Percentiles rank a stretch among this genome's conserved stretches.
Evolutionary conservation across 2,888 invertebrate species (phyloP).

Genomic region (Lepetodrilus schrolli): DNA sequence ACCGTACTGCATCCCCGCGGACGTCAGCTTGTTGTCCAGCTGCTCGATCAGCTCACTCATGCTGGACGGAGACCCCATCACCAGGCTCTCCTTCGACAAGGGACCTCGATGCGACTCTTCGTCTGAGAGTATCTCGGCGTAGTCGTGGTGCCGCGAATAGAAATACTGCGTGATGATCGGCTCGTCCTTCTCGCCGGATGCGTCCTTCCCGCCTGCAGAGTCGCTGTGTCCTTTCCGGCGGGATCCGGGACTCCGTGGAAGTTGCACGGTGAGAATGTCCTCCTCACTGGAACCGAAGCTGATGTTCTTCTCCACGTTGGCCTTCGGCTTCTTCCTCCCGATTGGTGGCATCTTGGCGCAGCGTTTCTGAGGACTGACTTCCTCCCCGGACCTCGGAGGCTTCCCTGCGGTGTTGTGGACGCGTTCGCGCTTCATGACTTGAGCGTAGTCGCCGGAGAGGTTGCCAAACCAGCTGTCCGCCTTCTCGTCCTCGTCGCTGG

Average conservation of each 20-base stretch:
- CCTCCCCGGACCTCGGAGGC: conserved; percentile 40
- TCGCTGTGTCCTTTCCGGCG: conserved; percentile 41
- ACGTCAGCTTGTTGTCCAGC: conserved; percentile 40
- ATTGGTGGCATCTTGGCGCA: conserved; percentile 56
- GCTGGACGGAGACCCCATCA: conserved; percentile 40
- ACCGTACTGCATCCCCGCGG: conserved; percentile 25
- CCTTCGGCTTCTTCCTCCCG: conserved; percentile 54
- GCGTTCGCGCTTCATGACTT: neutral
- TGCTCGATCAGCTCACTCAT: conserved; percentile 47
- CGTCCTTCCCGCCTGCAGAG: neutral
- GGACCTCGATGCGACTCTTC: conserved; percentile 38
- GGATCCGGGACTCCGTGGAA: conserved; percentile 55
- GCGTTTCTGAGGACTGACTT: conserved; percentile 49
- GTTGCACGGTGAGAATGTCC: conserved; percentile 9
- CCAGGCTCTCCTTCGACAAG: neutral
- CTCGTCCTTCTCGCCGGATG: neutral
- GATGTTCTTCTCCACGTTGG: conserved; percentile 37
- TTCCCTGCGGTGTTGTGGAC: conserved; percentile 26
- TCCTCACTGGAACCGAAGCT: conserved; percentile 24
- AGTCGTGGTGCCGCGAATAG: conserved; percentile 63
- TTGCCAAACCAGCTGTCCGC: conserved; percentile 3
- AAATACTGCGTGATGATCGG: conserved; percentile 44
- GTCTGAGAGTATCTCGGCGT: conserved; percentile 65
- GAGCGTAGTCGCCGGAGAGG: neutral
- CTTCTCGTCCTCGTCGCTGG: conserved; percentile 7